Evolutionary conservation across 1,140 invertebrate genomes (phyloP), one percentile per base, ranked within the genome.

Genomic region (Sycophila sp.): DNA sequence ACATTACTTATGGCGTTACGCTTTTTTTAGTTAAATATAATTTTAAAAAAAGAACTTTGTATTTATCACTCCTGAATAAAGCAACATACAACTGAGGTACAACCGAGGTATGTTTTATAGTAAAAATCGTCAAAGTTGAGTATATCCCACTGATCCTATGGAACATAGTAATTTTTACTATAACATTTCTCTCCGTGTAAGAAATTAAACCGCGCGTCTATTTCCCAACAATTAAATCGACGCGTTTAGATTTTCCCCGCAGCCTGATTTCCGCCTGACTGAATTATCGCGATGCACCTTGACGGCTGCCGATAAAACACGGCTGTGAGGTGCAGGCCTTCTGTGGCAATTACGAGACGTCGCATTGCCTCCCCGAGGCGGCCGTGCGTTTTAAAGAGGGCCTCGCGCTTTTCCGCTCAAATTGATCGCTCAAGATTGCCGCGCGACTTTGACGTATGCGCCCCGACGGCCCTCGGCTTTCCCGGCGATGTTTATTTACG

Each of bases 161-260:
- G n/a, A n/a, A n/a, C n/a, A n/a, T n/a, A n/a, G n/a, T n/a, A n/a
- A n/a, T n/a, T n/a, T n/a, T n/a, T n/a, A n/a, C n/a, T n/a, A n/a
- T n/a, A n/a, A n/a, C n/a, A n/a, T n/a, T n/a, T 26, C 49, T 30
- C 26, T 5, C 13, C 4, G 40, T 30, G 42, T 59, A n/a, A n/a
- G n/a, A n/a, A n/a, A n/a, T n/a, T n/a, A n/a, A n/a, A n/a, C n/a
- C n/a, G n/a, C n/a, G 26, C 36, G 53, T 1, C 64, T 59, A 69
- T 69, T 69, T 60, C 58, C 58, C 58, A 60, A 60, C 62, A 69
- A 69, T 69, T 69, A 62, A 69, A 69, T 62, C 55, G 6, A 24
- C 11, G 19, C n/a, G 30, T 40, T 51, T 66, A 24, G 22, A 17
- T 6, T 51, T 51, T 56, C 49, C 47, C 28, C 59, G 59, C 19